Conservation (phyloP, 2,888 invertebrate species). For the Cheilosia vulpina region DNA sequence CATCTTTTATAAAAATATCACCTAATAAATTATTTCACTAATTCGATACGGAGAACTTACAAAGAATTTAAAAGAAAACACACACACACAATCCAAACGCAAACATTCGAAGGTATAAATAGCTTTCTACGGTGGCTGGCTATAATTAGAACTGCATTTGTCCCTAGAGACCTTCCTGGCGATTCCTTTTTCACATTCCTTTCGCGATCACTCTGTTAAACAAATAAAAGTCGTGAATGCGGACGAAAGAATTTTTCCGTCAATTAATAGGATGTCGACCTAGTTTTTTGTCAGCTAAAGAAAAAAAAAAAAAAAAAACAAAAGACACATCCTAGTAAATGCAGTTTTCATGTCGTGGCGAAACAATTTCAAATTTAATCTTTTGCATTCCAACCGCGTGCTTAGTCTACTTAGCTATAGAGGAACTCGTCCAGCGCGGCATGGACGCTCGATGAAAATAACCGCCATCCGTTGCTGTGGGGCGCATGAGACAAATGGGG, state of each 20-base stretch:
- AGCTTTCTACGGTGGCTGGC: neutral
- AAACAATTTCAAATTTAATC: conserved; percentile 21
- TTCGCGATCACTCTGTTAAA: neutral
- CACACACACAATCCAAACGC: neutral
- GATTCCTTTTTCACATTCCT: neutral
- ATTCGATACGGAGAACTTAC: neutral
- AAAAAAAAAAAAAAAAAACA: neutral
- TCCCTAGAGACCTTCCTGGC: neutral
- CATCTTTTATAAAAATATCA: neutral
- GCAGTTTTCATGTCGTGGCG: conserved; percentile 32
- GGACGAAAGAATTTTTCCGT: conserved; percentile 1
- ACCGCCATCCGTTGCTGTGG: conserved; percentile 12
- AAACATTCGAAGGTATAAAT: neutral
- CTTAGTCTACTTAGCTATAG: neutral
- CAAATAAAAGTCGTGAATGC: neutral
- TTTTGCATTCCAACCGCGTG: conserved; percentile 9
- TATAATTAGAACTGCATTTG: conserved; percentile 10
- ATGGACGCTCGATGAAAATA: conserved; percentile 17
- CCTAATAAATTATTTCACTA: conserved; percentile 14
- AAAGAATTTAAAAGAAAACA: neutral
- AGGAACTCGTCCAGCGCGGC: conserved; percentile 19
- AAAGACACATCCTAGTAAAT: conserved; percentile 10
- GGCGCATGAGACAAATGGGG: neutral
- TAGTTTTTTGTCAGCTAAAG: neutral
- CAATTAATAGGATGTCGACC: conserved; percentile 25